phyloP scores from a whole-genome alignment of 2,797 vertebrate species.

The Peromyscus nudipes region DNA sequence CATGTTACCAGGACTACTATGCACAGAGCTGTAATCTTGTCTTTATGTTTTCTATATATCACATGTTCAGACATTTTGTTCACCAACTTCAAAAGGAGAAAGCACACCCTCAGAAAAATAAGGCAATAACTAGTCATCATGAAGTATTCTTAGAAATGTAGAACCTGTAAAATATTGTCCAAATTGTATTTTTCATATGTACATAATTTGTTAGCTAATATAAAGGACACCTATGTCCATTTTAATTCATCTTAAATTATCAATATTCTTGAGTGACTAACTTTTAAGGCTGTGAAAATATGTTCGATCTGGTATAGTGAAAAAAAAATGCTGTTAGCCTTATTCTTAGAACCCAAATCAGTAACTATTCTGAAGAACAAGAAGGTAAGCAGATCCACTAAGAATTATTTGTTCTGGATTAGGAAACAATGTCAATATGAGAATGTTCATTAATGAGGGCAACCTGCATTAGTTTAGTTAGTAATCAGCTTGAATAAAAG shows the following conservation, averaged over 20 bases:
- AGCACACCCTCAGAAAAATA: background rate
- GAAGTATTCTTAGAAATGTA: background rate
- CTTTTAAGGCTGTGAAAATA: background rate
- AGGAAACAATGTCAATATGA: background rate
- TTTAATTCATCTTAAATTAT: background rate
- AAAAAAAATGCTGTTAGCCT: slow-evolving; percentile 2
- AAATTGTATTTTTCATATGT: background rate
- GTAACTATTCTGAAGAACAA: background rate
- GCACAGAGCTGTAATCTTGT: too few relatives aligned
- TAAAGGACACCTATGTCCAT: background rate
- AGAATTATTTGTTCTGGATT: background rate
- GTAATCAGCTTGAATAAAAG: background rate
- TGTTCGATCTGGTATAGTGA: background rate
- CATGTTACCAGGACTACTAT: background rate
- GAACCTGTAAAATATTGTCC: background rate
- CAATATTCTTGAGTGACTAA: background rate
- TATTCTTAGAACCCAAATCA: slow-evolving; percentile 20
- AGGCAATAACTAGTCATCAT: background rate
- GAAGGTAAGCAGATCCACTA: background rate
- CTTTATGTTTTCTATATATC: background rate
- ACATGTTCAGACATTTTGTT: background rate
- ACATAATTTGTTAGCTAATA: background rate
- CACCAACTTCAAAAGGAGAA: background rate
- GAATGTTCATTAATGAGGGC: slow-evolving; percentile 12
- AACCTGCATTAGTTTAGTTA: background rate